Base-by-base conservation (phyloP, 30 jellyfish, hydroid and myxozoan genomes). In the Nemopilema nomurai region DNA sequence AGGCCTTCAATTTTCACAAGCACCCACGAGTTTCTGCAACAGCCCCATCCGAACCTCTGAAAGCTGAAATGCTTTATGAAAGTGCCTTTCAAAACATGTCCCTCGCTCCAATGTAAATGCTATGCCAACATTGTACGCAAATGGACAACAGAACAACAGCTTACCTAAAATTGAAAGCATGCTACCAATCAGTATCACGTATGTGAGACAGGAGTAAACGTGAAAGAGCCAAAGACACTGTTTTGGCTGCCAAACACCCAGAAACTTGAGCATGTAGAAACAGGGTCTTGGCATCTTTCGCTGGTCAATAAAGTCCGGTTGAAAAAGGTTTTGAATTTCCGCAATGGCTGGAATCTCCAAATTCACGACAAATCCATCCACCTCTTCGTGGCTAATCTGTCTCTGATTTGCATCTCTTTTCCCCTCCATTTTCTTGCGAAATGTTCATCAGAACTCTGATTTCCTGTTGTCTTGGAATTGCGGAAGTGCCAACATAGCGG, bases 191-290 rank as follows among this genome's bases (percentile, higher is more conserved):
- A 77, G 71, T 19, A 87, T 69, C n/a, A 71, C 27, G 21, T 25
- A 65, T 17, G 83, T 28, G 29, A 82, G 8, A 1, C 41, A 32
- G 1, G 88, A 31, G 76, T 90, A 90, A 51, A 82, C 52, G 19
- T 76, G 57, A 21, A 76, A 83, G 49, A 83, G 20, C 68, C 62
- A 64, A 25, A 74, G 74, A 31, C 90, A 63, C 79, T 71, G 28
- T 24, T 83, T 50, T 21, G 97, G 97, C 49, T 90, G 94, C 97
- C 97, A 90, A 69, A 72, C 92, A 22, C 97, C 97, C 28, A 90
- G 88, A 0, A 81, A 1, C 19, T 91, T 82, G 49, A 90, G 88
- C 51, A 74, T 62, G 74, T 82, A 76, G 28, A 51, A 90, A 68
- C 97, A 82, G 23, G 97, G 97, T 77, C 97, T 70, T 51, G 96